Conservation (phyloP, 2,113 vertebrate species). For the Sisor rabdophorus region DNA sequence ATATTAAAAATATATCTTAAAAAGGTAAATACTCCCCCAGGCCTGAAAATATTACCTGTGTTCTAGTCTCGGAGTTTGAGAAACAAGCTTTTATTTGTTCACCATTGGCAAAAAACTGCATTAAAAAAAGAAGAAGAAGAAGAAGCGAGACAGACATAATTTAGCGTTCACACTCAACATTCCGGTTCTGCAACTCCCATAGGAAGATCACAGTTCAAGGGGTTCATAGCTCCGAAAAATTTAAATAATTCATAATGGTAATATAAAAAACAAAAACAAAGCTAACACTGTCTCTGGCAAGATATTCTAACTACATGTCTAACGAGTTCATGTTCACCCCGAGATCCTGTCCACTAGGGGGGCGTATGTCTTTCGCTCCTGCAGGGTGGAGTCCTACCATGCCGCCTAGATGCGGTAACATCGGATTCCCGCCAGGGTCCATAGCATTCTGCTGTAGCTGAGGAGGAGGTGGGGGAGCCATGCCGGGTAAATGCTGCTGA, state of each 20-base stretch:
- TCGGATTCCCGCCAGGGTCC: constrained; percentile 69
- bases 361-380: constrained; percentile 78
- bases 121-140: not conserved
- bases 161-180: constrained; percentile 85
- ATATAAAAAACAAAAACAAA: constrained; percentile 56
- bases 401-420: constrained; percentile 89
- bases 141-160: constrained; percentile 67
- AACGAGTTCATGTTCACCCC: constrained; percentile 77
- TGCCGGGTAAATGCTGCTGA: constrained; percentile 69
- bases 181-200: constrained; percentile 76
- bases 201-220: constrained; percentile 72
- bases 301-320: constrained; percentile 59
- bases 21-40: constrained; percentile 64
- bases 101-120: constrained; percentile 69
- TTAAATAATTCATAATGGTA: constrained; percentile 68
- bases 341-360: constrained; percentile 84
- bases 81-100: constrained; percentile 64
- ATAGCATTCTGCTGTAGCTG: constrained; percentile 85
- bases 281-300: constrained; percentile 70
- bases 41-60: constrained; percentile 67
- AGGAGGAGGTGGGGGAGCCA: constrained; percentile 81
- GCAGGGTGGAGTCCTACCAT: constrained; percentile 88
- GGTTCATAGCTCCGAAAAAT: constrained; percentile 67
- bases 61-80: constrained; percentile 60
- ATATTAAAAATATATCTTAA: constrained; percentile 71